phyloP scores from a whole-genome alignment of 2,888 invertebrate genomes.

The Anorthoa munda region DNA sequence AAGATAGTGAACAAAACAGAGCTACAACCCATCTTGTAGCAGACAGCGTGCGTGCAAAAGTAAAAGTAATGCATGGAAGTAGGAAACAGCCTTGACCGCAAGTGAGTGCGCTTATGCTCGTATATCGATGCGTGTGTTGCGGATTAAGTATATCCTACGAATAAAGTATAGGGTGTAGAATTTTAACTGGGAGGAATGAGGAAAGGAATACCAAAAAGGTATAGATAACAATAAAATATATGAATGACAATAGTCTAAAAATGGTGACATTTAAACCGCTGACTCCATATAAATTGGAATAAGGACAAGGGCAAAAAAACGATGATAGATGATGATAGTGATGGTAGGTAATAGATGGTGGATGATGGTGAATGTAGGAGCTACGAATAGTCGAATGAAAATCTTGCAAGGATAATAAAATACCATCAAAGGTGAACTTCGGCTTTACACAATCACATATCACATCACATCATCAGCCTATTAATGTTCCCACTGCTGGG shows the following conservation, averaged over 20 bases:
- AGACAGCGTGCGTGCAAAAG: slow-evolving; percentile 25
- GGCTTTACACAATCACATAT: background rate
- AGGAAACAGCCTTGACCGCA: slow-evolving; percentile 44
- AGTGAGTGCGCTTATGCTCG: background rate
- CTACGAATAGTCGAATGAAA: background rate
- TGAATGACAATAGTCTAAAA: too few species aligned
- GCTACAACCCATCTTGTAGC: background rate
- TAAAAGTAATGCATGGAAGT: slow-evolving; percentile 37
- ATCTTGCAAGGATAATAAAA: background rate
- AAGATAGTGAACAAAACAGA: background rate
- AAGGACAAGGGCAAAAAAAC: too few species aligned
- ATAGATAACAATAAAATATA: too few species aligned
- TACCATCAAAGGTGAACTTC: background rate
- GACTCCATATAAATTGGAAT: too few species aligned
- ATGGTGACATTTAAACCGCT: too few species aligned
- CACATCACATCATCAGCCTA: too few species aligned
- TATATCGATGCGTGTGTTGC: background rate
- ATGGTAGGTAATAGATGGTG: too few species aligned
- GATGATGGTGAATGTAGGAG: too few species aligned
- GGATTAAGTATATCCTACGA: background rate
- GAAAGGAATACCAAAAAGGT: too few species aligned
- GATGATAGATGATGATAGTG: too few species aligned
- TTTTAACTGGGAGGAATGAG: background rate
- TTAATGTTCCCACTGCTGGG: too few species aligned
- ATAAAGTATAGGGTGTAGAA: background rate